Conservation (phyloP, 2,113 vertebrate species). For the Crotalus helleri region DNA sequence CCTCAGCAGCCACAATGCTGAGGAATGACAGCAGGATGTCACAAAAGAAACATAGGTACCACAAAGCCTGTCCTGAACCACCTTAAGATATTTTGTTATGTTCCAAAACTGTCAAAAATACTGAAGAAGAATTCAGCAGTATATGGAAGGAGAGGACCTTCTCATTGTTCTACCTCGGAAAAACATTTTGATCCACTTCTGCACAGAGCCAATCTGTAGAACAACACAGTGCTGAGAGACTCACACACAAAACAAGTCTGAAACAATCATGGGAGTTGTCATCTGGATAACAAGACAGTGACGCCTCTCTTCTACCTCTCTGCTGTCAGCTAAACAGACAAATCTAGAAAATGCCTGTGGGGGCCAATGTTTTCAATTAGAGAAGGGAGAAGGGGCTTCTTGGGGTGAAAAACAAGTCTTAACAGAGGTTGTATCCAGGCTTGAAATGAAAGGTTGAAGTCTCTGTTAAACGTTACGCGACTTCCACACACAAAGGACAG, state of each 20-base stretch:
- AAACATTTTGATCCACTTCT: not conserved
- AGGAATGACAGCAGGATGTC: not conserved
- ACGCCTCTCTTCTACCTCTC: slow-evolving; percentile 14
- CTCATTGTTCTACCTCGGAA: not conserved
- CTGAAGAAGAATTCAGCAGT: not conserved
- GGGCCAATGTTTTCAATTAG: slow-evolving; percentile 36
- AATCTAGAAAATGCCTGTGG: not conserved
- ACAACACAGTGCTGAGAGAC: not conserved
- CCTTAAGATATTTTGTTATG: not conserved
- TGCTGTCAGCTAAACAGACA: slow-evolving; percentile 15
- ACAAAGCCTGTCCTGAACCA: not conserved
- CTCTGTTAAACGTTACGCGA: not conserved
- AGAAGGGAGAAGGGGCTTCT: slow-evolving; percentile 21
- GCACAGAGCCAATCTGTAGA: not conserved
- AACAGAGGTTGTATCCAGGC: slow-evolving; percentile 14
- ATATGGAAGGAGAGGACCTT: not conserved
- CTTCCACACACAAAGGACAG: slow-evolving; percentile 41
- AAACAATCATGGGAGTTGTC: slow-evolving; percentile 15
- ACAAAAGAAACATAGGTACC: not conserved
- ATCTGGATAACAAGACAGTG: not conserved
- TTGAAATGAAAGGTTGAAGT: not conserved
- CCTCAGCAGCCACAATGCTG: not conserved
- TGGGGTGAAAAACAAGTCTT: not conserved
- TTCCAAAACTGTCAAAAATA: not conserved
- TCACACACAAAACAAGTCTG: not conserved